Conservation (phyloP, 92 coral and sea anemone genomes). For the Epizoanthus scotinus region DNA sequence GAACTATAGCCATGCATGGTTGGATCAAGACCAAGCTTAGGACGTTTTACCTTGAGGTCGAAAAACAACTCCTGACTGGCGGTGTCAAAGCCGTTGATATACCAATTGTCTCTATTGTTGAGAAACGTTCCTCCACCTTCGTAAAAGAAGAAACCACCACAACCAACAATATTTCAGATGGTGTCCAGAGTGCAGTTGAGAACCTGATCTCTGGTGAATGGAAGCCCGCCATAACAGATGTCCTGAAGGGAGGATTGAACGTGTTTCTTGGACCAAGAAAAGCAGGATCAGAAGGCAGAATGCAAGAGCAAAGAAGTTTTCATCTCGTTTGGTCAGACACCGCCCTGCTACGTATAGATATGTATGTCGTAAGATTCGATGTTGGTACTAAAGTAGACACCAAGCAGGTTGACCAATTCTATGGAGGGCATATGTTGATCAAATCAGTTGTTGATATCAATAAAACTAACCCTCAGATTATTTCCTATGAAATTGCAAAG, state of each 20-base stretch:
- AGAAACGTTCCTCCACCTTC: not conserved
- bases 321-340: conserved; percentile 27
- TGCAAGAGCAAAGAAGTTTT: conserved; percentile 9
- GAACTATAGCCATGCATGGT: not conserved
- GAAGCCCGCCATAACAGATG: conserved; percentile 12
- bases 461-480: not conserved
- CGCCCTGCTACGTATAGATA: not conserved
- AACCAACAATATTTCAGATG: not conserved
- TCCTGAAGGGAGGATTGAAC: conserved; percentile 9
- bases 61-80: not conserved
- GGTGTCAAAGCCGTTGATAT: not conserved
- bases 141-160: not conserved
- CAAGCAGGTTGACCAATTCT: not conserved
- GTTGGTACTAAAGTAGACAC: not conserved
- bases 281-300: not conserved
- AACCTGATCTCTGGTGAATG: not conserved
- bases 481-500: not conserved
- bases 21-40: not conserved
- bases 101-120: conserved; percentile 2
- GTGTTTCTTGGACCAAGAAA: not conserved
- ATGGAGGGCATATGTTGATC: conserved; percentile 7
- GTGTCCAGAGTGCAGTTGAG: not conserved
- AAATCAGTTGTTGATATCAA: conserved; percentile 11
- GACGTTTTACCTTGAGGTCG: not conserved
- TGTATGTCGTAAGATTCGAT: not conserved